Base-by-base conservation (phyloP, 2,113 vertebrate genomes). In the Mirounga angustirostris region DNA sequence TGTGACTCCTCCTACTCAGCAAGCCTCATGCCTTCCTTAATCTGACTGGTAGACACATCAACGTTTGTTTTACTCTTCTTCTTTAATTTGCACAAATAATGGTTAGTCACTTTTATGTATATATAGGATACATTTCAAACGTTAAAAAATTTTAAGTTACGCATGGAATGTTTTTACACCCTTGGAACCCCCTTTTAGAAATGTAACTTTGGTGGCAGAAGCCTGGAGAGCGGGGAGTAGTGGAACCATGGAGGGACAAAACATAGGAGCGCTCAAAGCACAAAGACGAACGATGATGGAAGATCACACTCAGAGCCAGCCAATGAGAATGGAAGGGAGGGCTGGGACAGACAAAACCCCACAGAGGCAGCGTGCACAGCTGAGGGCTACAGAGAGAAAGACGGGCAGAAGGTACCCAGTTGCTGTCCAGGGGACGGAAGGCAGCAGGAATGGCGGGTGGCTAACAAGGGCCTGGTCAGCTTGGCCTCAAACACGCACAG, bases 81-180 rank as follows among this genome's bases (percentile, higher is more conserved):
- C 58, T 92, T 54, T 36, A 40, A 97, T n/a, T 74, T 80, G 22
- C 40, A 95, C 36, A 96, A 88, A 80, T 30, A 95, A n/a, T 43
- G 76, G n/a, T 88, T 30, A 79, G 83, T 74, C 63, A 92, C 4
- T 71, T 90, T 82, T 78, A 43, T 93, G 26, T 18, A 50, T 24
- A 67, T 50, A 71, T 8, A 24, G 24, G 63, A 67, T 30, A 79
- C 15, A 88, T 65, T 93, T 82, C 14, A 46, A 71, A 84, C 79
- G 43, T 73, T 89, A 43, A 83, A 95, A 86, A 33, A 22, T 79
- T 10, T 59, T 83, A 93, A 71, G 21, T 86, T 15, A 86, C 30
- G 12, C 22, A 54, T 46, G 28, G 24, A 59, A 52, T 65, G 21
- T 73, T 96, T 95, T 76, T 78, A 86, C 5, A 36, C 18, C 76